Base-by-base conservation (phyloP, 2,888 invertebrate species). In the Ophion obscuratus region DNA sequence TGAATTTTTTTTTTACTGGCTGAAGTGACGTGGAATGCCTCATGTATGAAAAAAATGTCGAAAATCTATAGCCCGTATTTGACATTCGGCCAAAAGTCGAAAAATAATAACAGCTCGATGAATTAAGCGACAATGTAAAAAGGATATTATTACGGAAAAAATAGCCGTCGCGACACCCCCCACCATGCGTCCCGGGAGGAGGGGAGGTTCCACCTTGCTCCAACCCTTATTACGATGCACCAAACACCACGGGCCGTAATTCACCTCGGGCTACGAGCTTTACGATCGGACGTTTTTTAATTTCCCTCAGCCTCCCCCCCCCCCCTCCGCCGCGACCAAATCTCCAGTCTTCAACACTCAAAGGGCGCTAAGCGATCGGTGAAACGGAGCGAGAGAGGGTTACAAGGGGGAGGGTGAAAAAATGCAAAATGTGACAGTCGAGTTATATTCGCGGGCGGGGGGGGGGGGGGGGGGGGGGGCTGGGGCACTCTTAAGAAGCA, bases 221-320 rank as follows among this genome's bases (percentile, higher is more conserved):
- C 36, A 27, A 40, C 83, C 86, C 90, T 91, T 90, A 93, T 93
- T 94, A 92, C 91, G 90, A 94, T 94, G 93, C 94, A 90, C 91
- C 88, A 89, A 88, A 92, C 89, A 88, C 85, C 89, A 80, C 84
- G 80, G 88, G 86, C 89, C 89, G 92, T 93, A 94, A 90, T 93
- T 93, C 89, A 93, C 66, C 90, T 31, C 88, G 88, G 89, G 90
- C 90, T 91, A 91, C 91, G 88, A 89, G 91, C 91, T 94, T 94
- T 93, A 93, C 91, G 92, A 92, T 92, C 92, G 90, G 92, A 92
- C 93, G 92, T 93, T 94, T 93, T 93, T 94, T 94, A 93, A 94
- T 94, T 94, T 94, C 91, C 93, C 92, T 83, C 83, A 61, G 83
- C 84, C 83, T 79, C 59, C 62, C 80, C 71, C 20, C 64, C 74